These are phyloP conservation scores for Serranus cabrilla DNA, from an alignment of 2,797 vertebrate genomes.

Conservation along the genomic window DNA sequence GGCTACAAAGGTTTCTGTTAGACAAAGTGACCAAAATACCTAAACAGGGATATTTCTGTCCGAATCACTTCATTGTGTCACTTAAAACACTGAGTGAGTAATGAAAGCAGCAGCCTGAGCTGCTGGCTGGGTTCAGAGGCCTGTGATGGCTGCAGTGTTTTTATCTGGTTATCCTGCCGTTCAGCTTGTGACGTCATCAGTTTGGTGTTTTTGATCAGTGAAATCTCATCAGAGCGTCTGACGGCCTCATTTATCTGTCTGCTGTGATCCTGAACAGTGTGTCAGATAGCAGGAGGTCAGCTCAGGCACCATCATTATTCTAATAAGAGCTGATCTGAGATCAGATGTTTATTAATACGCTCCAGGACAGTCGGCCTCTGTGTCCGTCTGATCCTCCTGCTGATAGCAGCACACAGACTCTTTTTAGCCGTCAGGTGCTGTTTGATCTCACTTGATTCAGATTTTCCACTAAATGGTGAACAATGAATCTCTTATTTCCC, in stretches of 20 bases:
- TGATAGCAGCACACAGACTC: not conserved
- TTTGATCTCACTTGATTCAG: not conserved
- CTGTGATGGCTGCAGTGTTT: too few species aligned
- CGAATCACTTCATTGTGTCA: too few species aligned
- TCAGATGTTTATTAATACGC: conserved; percentile 39
- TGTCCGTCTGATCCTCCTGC: conserved; percentile 14
- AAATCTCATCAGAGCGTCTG: not conserved
- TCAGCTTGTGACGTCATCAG: not conserved
- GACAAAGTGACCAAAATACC: too few species aligned
- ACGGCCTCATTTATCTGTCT: not conserved
- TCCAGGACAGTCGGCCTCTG: conserved; percentile 8
- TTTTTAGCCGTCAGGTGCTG: not conserved
- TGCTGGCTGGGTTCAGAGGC: too few species aligned
- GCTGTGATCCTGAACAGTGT: not conserved
- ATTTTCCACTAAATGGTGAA: not conserved
- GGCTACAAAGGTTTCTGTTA: too few species aligned
- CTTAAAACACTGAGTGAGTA: too few species aligned
- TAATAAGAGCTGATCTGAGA: not conserved
- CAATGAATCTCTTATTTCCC: not conserved
- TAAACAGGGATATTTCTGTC: too few species aligned
- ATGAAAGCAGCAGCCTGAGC: too few species aligned
- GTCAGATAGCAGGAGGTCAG: not conserved
- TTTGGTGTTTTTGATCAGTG: not conserved
- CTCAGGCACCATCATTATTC: too few species aligned
- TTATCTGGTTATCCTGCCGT: not conserved